These are phyloP conservation scores for Phalacrocorax aristotelis DNA, from an alignment of 2,113 vertebrate genomes.

Conservation along the genomic window DNA sequence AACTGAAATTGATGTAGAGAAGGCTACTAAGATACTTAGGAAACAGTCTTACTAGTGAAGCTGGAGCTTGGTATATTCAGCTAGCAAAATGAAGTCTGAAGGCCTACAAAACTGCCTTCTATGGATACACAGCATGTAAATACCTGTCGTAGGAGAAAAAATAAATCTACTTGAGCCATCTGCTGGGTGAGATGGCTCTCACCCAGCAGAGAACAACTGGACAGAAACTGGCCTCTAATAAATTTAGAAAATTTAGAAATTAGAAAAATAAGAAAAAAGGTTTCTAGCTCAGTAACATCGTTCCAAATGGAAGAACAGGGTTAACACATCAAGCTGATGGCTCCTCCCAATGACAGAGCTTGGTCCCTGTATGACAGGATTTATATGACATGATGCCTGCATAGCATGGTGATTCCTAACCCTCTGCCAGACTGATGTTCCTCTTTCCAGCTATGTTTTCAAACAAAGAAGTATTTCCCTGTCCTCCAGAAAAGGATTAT, in stretches of 20 bases:
- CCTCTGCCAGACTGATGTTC: neutral
- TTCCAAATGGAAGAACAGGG: neutral
- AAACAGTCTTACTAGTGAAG: neutral
- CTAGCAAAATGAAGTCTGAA: neutral
- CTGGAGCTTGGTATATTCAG: neutral
- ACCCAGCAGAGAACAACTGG: neutral
- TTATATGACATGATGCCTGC: neutral
- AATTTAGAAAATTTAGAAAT: neutral
- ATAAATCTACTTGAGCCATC: neutral
- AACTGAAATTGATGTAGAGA: neutral
- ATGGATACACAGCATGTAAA: neutral
- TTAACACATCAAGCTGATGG: neutral
- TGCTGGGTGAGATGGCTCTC: neutral
- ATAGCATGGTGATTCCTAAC: neutral
- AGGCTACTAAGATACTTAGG: neutral
- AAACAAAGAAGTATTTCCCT: neutral
- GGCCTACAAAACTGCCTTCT: neutral
- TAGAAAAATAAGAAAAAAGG: fast-evolving
- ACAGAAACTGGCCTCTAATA: neutral
- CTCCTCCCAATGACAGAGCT: neutral
- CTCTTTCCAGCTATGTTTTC: neutral
- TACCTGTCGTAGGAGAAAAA: neutral
- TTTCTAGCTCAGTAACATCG: neutral
- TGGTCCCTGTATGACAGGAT: neutral
- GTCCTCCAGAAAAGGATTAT: neutral